A percentile compares a stretch with the other conserved stretches of the same genome.
These are phyloP conservation scores for Nyctibius grandis DNA, from an alignment of 2,797 vertebrate genomes.

Conservation along the genomic window DNA sequence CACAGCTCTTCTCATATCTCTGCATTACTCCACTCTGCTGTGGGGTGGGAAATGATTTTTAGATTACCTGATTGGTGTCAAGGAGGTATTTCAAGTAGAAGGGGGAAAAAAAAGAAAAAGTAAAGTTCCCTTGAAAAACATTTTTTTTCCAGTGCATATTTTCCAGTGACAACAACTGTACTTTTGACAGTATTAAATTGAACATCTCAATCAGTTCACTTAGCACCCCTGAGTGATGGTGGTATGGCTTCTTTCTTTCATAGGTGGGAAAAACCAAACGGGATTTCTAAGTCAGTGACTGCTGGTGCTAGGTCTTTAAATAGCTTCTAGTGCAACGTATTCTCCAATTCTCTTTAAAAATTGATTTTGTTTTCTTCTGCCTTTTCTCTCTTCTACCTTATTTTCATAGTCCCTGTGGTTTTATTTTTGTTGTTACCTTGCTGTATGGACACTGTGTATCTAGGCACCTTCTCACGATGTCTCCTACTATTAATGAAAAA, in stretches of 20 bases:
- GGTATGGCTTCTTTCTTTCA: background rate
- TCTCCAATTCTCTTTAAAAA: background rate
- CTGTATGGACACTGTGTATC: background rate
- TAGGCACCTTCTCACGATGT: background rate
- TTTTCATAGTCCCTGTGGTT: background rate
- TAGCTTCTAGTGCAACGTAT: background rate
- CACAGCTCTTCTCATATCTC: fast-evolving
- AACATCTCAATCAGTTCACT: background rate
- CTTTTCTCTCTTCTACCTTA: background rate
- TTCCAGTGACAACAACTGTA: background rate
- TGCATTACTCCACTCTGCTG: background rate
- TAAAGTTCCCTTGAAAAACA: background rate
- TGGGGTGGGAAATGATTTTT: background rate
- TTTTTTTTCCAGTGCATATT: background rate
- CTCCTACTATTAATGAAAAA: background rate
- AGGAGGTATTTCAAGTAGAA: background rate
- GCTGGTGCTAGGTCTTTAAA: background rate
- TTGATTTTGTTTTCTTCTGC: background rate
- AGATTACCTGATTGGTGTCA: background rate
- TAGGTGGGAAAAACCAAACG: background rate
- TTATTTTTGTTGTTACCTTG: background rate
- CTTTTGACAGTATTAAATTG: background rate
- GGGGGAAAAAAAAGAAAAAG: background rate
- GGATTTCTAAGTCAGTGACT: background rate
- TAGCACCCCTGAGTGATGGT: background rate